phyloP scores from a whole-genome alignment of 1,140 invertebrate species.

The Galendromus occidentalis region DNA sequence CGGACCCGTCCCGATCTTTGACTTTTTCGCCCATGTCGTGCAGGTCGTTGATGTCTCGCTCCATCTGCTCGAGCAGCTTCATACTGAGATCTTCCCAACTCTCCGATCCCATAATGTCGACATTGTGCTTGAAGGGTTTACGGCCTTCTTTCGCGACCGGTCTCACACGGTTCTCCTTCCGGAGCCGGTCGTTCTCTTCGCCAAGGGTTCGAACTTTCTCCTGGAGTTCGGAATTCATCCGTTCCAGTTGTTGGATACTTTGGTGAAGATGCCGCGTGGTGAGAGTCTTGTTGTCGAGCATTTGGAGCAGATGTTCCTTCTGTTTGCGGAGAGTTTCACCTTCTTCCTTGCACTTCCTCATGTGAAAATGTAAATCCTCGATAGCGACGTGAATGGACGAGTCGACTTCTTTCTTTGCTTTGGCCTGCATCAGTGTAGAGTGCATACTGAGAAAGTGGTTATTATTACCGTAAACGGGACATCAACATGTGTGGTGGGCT shows the following conservation, averaged over 20 bases:
- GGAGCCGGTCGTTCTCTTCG: constrained; percentile 2
- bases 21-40: constrained; percentile 2
- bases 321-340: background rate
- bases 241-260: constrained; percentile 3
- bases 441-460: background rate
- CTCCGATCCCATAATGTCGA: background rate
- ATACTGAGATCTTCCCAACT: constrained; percentile 11
- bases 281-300: constrained; percentile 8
- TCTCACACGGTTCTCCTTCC: background rate
- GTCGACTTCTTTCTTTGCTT: constrained; percentile 3
- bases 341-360: constrained; percentile 6
- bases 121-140: background rate
- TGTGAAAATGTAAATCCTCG: background rate
- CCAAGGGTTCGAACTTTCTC: constrained; percentile 5
- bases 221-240: constrained; percentile 9
- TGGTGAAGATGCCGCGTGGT: background rate
- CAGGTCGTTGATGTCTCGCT: constrained; percentile 3
- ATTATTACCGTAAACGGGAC: background rate
- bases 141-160: background rate
- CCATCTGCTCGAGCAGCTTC: constrained; percentile 11
- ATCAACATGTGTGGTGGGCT: too few relatives aligned
- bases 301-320: background rate
- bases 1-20: background rate
- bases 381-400: background rate
- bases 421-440: constrained; percentile 4